These are phyloP conservation scores for Gymnoscopelus braueri DNA, from an alignment of 2,797 vertebrate species.

Conservation along the genomic window DNA sequence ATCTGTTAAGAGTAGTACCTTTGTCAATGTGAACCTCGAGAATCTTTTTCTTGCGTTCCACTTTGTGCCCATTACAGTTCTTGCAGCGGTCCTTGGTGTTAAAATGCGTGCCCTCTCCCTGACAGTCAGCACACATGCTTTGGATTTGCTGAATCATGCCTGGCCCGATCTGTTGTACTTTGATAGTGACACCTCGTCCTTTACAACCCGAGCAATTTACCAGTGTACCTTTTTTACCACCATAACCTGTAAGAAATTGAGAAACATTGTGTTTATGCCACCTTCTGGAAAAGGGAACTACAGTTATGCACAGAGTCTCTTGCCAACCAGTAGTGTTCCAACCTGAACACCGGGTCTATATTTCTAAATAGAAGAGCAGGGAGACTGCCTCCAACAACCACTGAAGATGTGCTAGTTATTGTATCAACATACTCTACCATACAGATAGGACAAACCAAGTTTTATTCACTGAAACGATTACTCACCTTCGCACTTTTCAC, in stretches of 20 bases:
- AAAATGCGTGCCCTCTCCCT: conserved; percentile 93
- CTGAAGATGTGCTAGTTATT: too few relatives aligned
- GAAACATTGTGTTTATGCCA: not conserved
- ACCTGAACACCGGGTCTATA: too few relatives aligned
- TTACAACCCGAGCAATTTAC: conserved; percentile 94
- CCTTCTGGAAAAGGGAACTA: too few relatives aligned
- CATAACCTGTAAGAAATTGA: conserved; percentile 80
- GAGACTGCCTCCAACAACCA: not conserved
- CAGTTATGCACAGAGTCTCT: too few relatives aligned
- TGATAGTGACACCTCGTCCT: conserved; percentile 91
- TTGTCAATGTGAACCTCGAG: conserved; percentile 96
- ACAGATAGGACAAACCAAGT: too few relatives aligned
- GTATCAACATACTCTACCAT: too few relatives aligned
- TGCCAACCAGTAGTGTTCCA: not conserved
- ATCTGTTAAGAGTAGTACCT: conserved; percentile 72
- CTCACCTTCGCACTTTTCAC: conserved; percentile 94
- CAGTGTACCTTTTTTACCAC: conserved; percentile 92
- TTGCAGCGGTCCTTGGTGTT: conserved; percentile 93
- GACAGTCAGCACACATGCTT: conserved; percentile 92
- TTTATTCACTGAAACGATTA: not conserved
- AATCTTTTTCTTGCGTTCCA: conserved; percentile 93
- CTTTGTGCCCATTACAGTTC: conserved; percentile 91
- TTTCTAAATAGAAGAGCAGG: not conserved
- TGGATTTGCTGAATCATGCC: conserved; percentile 98
- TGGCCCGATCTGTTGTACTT: conserved; percentile 94